These are phyloP conservation scores for Drosophila tani DNA, from an alignment of 1,140 invertebrate genomes.

Conservation along the genomic window DNA sequence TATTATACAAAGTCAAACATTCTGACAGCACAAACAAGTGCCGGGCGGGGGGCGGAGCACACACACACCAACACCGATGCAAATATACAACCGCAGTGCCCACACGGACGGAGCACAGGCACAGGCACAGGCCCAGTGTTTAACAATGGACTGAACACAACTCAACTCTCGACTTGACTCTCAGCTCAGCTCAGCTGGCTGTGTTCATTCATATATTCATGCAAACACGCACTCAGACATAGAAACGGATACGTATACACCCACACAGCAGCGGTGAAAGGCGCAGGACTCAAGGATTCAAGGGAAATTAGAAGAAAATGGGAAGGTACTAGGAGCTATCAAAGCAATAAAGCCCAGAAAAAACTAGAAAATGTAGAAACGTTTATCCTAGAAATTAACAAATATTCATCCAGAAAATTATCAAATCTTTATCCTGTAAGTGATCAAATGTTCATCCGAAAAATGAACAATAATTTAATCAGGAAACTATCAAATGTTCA, in stretches of 20 bases:
- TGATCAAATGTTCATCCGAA: no score
- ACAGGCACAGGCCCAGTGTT: constrained; percentile 37
- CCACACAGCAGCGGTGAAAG: constrained; percentile 32
- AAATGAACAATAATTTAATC: no score
- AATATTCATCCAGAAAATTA: background rate
- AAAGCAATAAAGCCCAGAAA: background rate
- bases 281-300: background rate
- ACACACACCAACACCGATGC: constrained; percentile 27
- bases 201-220: constrained; percentile 72
- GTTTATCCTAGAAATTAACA: background rate
- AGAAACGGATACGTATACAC: constrained; percentile 14
- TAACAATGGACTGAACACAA: constrained; percentile 69
- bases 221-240: constrained; percentile 42
- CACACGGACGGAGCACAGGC: constrained; percentile 18
- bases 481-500: no score
- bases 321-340: background rate
- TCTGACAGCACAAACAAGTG: constrained; percentile 67
- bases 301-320: background rate
- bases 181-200: constrained; percentile 65
- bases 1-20: constrained; percentile 84
- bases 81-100: constrained; percentile 38
- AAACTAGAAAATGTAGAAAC: background rate
- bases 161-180: constrained; percentile 62
- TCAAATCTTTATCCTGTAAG: no score
- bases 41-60: constrained; percentile 20